Conservation (phyloP, 2,888 invertebrate genomes). For the Brachypterus glaber region DNA sequence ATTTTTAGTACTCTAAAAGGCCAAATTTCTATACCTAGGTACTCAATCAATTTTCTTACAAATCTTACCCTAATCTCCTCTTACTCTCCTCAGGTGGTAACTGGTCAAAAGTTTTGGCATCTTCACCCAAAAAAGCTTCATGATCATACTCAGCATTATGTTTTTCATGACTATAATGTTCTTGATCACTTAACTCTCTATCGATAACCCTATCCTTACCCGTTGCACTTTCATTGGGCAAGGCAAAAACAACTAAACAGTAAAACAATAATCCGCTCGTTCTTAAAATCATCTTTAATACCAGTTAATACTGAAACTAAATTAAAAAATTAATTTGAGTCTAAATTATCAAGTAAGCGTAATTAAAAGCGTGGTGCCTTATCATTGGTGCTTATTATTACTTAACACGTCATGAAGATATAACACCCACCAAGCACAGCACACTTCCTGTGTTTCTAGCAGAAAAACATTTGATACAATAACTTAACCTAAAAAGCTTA, state of each 20-base stretch:
- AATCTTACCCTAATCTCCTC: conserved; percentile 63
- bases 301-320: too few species aligned
- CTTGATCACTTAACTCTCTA: conserved; percentile 63
- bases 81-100: conserved; percentile 92
- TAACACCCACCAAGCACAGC: too few species aligned
- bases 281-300: conserved; percentile 14
- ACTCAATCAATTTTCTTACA: too few species aligned
- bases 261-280: conserved; percentile 13
- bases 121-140: conserved; percentile 92
- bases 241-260: conserved; percentile 40
- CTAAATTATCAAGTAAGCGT: too few species aligned
- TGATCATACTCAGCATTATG: conserved; percentile 92
- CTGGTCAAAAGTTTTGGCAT: conserved; percentile 88
- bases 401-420: too few species aligned
- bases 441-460: too few species aligned
- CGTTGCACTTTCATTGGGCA: conserved; percentile 69
- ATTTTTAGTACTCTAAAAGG: too few species aligned
- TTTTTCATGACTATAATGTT: conserved; percentile 70
- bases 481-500: too few species aligned
- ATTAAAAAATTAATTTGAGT: too few species aligned
- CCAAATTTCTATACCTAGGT: too few species aligned
- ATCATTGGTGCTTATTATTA: too few species aligned
- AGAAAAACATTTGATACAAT: too few species aligned
- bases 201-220: conserved; percentile 54
- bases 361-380: conserved; percentile 19